phyloP scores from a whole-genome alignment of 2,797 vertebrate species.

The Apodemus agrarius region DNA sequence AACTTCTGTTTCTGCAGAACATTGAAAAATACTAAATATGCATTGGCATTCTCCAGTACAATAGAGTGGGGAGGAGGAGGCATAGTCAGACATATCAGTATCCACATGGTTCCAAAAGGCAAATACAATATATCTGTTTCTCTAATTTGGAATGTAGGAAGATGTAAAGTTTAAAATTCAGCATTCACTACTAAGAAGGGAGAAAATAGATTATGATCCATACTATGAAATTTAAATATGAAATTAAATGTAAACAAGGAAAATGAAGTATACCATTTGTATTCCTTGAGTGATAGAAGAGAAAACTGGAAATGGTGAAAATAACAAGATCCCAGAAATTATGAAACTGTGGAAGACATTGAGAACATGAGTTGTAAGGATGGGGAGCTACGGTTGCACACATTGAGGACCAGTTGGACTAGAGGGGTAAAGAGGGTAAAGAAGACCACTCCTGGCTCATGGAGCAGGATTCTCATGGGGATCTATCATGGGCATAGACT shows the following conservation, averaged over 20 bases:
- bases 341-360: neutral
- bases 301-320: neutral
- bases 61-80: neutral
- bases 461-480: neutral
- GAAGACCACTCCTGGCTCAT: neutral
- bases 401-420: neutral
- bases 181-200: neutral
- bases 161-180: neutral
- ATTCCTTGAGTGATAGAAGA: neutral
- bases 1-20: neutral
- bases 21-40: neutral
- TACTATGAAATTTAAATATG: neutral
- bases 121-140: neutral
- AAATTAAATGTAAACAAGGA: neutral
- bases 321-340: neutral
- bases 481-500: neutral
- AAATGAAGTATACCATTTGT: neutral
- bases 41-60: too few species aligned
- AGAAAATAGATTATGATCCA: neutral
- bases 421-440: neutral
- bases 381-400: neutral
- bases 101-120: neutral
- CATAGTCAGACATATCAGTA: neutral
- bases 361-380: neutral
- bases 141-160: neutral